Evolutionary conservation across 2,113 vertebrate genomes (phyloP).

Genomic region (Talpa occidentalis): DNA sequence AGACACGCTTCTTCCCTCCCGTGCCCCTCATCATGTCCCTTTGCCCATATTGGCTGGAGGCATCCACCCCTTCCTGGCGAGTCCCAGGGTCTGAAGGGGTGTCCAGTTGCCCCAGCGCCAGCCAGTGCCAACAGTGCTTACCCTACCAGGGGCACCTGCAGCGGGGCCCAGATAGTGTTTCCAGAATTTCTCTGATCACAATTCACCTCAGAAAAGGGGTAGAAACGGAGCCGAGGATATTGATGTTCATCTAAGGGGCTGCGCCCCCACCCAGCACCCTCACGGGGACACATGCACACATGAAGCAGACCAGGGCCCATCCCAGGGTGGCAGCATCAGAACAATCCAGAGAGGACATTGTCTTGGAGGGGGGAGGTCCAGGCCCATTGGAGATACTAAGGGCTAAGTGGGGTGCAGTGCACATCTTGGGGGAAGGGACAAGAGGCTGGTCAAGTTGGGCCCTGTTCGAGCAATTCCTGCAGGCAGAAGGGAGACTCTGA

Average conservation of each 20-base stretch:
- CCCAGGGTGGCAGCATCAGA: fast-evolving
- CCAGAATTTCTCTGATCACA: not conserved
- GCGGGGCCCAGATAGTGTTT: not conserved
- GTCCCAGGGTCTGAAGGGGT: not conserved
- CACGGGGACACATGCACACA: no score
- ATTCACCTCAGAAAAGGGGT: not conserved
- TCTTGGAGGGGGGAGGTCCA: not conserved
- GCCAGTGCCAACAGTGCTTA: not conserved
- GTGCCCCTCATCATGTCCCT: not conserved
- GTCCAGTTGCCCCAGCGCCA: not conserved
- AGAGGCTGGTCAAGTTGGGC: not conserved
- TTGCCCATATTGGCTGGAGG: not conserved
- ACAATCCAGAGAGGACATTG: not conserved
- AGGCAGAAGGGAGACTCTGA: not conserved
- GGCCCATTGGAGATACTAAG: not conserved
- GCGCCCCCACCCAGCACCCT: not conserved
- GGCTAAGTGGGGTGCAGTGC: not conserved
- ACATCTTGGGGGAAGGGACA: fast-evolving
- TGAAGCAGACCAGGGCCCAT: not conserved
- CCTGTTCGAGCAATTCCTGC: not conserved
- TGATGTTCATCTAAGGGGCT: not conserved
- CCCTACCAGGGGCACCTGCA: not conserved
- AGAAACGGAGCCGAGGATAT: not conserved
- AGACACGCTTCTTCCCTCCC: not conserved
- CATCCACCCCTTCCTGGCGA: not conserved